Conservation (phyloP, 1,140 invertebrate species). For the Cherax destructor region DNA sequence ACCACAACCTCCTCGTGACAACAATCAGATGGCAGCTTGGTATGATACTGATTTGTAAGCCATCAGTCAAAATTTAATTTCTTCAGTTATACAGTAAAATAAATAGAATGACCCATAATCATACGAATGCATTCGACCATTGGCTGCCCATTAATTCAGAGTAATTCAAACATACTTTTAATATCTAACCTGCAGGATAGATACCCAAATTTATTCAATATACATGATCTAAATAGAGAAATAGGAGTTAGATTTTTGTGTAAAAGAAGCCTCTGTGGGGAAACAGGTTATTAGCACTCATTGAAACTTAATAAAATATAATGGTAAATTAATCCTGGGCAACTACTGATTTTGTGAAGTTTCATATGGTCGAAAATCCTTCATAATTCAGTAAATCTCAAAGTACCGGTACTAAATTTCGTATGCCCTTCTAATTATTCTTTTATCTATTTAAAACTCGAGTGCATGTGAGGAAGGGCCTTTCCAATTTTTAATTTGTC, state of each 20-base stretch:
- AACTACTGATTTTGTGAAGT: neutral
- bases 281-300: neutral
- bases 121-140: neutral
- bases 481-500: conserved; percentile 40
- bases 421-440: neutral
- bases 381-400: neutral
- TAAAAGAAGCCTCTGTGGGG: neutral
- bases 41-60: conserved; percentile 93
- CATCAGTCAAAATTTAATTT: neutral
- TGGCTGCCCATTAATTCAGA: neutral
- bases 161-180: neutral
- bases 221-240: neutral
- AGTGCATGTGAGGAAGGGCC: conserved; percentile 22
- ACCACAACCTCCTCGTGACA: conserved; percentile 88
- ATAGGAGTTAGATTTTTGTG: neutral
- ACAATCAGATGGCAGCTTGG: conserved; percentile 81
- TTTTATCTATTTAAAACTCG: conserved; percentile 4
- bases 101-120: neutral
- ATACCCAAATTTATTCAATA: neutral
- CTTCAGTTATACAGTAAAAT: neutral
- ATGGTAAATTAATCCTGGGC: neutral
- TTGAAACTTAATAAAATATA: neutral
- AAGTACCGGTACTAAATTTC: neutral
- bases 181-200: neutral
- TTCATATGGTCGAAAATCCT: conserved; percentile 2